Conservation (phyloP, 2,888 invertebrate species). For the Eulithis testata region DNA sequence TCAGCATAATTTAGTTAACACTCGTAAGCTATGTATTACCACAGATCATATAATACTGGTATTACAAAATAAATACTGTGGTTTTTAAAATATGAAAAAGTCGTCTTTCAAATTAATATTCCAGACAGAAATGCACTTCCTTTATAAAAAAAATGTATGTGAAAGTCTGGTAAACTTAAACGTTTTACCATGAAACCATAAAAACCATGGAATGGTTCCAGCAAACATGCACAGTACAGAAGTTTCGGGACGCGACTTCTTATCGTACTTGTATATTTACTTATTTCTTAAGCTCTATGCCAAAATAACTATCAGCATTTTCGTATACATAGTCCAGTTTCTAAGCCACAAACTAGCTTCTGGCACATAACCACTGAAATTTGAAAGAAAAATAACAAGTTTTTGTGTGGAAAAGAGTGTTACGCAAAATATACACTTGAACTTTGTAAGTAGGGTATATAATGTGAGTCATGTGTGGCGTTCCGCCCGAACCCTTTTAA, state of each 20-base stretch:
- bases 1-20: constrained; percentile 3
- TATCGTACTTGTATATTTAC: neutral
- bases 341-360: constrained; percentile 4
- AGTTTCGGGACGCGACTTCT: neutral
- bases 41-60: too few relatives aligned
- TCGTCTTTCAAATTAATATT: too few relatives aligned
- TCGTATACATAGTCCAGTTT: neutral
- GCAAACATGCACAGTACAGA: neutral
- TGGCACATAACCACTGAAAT: constrained; percentile 11
- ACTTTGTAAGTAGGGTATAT: constrained; percentile 33
- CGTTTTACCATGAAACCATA: too few relatives aligned
- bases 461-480: constrained; percentile 29
- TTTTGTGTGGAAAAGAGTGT: constrained; percentile 9
- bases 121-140: too few relatives aligned
- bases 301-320: neutral
- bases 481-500: constrained; percentile 55
- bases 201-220: neutral
- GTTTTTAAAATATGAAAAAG: too few relatives aligned
- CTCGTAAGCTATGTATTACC: neutral
- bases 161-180: too few relatives aligned
- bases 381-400: constrained; percentile 14
- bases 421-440: constrained; percentile 17
- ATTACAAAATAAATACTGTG: too few relatives aligned
- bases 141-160: too few relatives aligned
- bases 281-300: neutral